phyloP scores from a whole-genome alignment of 2,113 vertebrate species.

The Microcebus murinus region DNA sequence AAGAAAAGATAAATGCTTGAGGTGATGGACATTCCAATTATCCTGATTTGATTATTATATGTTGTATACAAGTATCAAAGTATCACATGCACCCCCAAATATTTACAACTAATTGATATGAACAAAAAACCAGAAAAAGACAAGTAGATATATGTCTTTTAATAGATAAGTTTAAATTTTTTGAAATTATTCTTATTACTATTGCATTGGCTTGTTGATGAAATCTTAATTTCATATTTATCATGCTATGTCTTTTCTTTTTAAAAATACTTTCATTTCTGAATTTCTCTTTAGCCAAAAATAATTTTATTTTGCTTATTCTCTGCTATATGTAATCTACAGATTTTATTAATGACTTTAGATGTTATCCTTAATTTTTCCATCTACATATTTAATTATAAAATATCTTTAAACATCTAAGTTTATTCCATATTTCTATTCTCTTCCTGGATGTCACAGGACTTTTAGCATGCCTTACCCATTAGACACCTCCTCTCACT shows the following conservation, averaged over 20 bases:
- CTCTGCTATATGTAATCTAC: background rate
- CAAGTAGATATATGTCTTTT: background rate
- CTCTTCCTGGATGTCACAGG: background rate
- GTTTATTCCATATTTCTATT: background rate
- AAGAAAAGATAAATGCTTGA: background rate
- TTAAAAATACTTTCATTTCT: background rate
- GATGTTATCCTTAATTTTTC: background rate
- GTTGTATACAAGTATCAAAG: background rate
- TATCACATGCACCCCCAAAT: background rate
- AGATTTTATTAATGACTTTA: background rate
- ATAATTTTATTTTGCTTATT: background rate
- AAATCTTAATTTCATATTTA: background rate
- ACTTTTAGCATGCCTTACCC: background rate
- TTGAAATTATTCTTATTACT: background rate
- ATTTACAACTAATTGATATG: background rate
- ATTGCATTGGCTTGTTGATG: background rate
- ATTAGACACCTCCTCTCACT: background rate
- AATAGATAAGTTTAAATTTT: background rate
- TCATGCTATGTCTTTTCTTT: background rate
- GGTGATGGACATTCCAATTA: background rate
- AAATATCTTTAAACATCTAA: background rate
- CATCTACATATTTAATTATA: background rate
- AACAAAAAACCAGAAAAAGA: background rate
- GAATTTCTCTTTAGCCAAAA: background rate
- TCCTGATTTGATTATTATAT: background rate